These are phyloP conservation scores for Oxytorus armatus DNA, from an alignment of 2,888 invertebrate species.

Conservation along the genomic window DNA sequence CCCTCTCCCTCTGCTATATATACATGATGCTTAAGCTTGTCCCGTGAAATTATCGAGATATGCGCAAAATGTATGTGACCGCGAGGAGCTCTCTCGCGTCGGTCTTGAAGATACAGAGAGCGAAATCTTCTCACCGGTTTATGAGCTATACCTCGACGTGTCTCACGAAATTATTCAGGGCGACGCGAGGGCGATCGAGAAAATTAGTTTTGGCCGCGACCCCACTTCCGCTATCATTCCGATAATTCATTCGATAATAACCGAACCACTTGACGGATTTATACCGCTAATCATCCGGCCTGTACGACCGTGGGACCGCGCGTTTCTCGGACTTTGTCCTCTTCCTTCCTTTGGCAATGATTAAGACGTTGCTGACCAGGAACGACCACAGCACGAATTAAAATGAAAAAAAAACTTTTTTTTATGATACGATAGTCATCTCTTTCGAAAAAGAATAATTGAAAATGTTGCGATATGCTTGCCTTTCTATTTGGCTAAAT, in stretches of 20 bases:
- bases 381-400: too few relatives aligned
- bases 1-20: constrained; percentile 49
- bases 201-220: constrained; percentile 63
- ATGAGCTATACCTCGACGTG: constrained; percentile 26
- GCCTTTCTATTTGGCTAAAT: too few relatives aligned
- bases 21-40: constrained; percentile 32
- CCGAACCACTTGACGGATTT: constrained; percentile 59
- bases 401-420: too few relatives aligned
- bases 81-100: constrained; percentile 34
- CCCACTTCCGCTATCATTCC: constrained; percentile 51
- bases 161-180: constrained; percentile 65
- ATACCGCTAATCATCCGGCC: constrained; percentile 14
- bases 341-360: constrained; percentile 16
- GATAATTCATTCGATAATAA: constrained; percentile 69
- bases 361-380: neutral
- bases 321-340: constrained; percentile 13
- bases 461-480: too few relatives aligned
- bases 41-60: constrained; percentile 70
- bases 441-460: too few relatives aligned
- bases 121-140: constrained; percentile 61
- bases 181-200: constrained; percentile 56
- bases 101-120: constrained; percentile 36
- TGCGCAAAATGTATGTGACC: constrained; percentile 72
- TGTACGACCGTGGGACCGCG: constrained; percentile 46
- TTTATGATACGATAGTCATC: too few relatives aligned